Conservation (phyloP, 2,113 vertebrate genomes). For the Hystrix brachyura region DNA sequence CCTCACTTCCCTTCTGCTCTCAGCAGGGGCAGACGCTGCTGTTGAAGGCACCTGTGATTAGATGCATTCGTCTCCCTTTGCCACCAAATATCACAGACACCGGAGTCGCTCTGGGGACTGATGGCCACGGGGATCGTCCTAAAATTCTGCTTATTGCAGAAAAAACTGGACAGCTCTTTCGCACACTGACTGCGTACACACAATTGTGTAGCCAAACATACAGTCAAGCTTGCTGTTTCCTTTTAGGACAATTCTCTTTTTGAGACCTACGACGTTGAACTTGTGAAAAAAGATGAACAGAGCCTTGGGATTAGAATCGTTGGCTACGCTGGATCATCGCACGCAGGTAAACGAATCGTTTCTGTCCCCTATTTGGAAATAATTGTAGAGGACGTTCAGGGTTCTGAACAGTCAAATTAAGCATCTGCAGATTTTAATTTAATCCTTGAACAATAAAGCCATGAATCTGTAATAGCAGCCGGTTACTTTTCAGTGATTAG, state of each 20-base stretch:
- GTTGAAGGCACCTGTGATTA: neutral
- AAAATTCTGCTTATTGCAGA: neutral
- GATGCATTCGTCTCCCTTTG: neutral
- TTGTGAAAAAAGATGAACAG: conserved; percentile 94
- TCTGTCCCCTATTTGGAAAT: conserved; percentile 63
- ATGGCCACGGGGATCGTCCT: neutral
- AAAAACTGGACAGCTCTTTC: neutral
- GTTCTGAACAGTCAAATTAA: conserved; percentile 70
- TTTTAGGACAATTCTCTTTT: conserved; percentile 90
- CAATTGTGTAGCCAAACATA: neutral
- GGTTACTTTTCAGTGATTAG: conserved; percentile 58
- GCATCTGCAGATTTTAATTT: conserved; percentile 71
- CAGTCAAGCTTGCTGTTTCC: conserved; percentile 57
- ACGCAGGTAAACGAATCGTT: conserved; percentile 89
- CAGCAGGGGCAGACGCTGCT: neutral
- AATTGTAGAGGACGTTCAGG: conserved; percentile 59
- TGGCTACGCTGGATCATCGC: conserved; percentile 91
- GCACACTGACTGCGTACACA: neutral
- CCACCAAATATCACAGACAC: neutral
- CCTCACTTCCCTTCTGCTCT: neutral
- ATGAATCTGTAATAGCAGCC: conserved; percentile 32
- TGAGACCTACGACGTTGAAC: conserved; percentile 93
- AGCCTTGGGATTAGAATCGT: conserved; percentile 98
- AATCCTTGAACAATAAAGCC: conserved; percentile 64
- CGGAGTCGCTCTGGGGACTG: neutral